These are phyloP conservation scores for Heloderma charlesbogerti DNA, from an alignment of 2,113 vertebrate genomes.

Conservation along the genomic window DNA sequence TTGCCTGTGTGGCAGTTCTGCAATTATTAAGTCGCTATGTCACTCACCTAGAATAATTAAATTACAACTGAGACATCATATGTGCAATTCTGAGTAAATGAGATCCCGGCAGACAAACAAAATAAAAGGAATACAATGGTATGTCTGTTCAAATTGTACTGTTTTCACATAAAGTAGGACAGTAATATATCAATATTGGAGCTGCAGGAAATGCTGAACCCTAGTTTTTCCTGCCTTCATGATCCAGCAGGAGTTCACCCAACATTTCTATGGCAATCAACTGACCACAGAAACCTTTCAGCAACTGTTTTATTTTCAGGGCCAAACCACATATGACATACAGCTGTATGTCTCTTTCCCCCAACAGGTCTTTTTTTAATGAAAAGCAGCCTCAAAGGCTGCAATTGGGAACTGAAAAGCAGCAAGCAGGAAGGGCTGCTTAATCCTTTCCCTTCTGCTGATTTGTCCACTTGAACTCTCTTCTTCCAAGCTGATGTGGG, in stretches of 20 bases:
- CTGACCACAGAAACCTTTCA: neutral
- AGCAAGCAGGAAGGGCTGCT: neutral
- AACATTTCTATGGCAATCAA: constrained; percentile 5
- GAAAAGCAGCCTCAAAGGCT: neutral
- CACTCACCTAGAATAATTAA: neutral
- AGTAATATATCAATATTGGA: neutral
- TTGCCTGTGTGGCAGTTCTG: neutral
- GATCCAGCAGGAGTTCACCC: neutral
- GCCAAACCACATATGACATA: neutral
- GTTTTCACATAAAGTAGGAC: neutral
- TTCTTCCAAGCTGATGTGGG: neutral
- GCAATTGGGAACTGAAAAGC: neutral
- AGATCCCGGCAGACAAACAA: neutral
- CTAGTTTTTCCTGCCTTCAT: neutral
- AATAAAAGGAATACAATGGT: neutral
- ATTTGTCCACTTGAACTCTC: neutral
- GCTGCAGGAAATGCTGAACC: neutral
- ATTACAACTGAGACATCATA: neutral
- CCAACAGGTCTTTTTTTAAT: neutral
- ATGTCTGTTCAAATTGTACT: constrained; percentile 4
- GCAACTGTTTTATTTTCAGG: constrained; percentile 2
- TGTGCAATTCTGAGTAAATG: constrained; percentile 11
- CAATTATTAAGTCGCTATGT: neutral
- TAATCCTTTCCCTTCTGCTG: neutral
- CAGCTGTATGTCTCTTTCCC: neutral